Conservation (phyloP, 1,140 invertebrate species). For the Diploscapter pachys region DNA sequence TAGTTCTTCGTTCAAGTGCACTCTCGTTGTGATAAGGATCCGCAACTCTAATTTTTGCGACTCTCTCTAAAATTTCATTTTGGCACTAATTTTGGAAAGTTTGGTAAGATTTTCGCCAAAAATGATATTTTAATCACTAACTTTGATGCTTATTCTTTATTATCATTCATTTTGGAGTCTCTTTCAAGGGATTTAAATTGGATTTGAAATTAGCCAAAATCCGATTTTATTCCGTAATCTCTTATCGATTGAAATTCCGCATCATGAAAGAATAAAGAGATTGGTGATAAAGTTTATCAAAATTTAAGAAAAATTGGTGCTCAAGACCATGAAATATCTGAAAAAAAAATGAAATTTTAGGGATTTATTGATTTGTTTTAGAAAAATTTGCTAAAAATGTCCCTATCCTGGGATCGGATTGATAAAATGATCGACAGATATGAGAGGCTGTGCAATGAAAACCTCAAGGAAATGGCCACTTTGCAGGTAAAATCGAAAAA, state of each 20-base stretch:
- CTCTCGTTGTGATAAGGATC: too few relatives aligned
- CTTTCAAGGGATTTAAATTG: slow-evolving; percentile 3
- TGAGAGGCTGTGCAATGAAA: not conserved
- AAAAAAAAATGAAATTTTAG: not conserved
- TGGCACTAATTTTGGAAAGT: too few relatives aligned
- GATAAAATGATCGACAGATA: slow-evolving; percentile 10
- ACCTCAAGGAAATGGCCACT: slow-evolving; percentile 4
- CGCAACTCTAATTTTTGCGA: too few relatives aligned
- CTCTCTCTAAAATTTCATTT: too few relatives aligned
- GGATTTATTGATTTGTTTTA: not conserved
- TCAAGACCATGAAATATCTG: not conserved
- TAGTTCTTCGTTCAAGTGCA: too few relatives aligned
- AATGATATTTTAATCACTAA: too few relatives aligned
- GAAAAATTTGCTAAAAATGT: not conserved
- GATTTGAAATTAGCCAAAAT: not conserved
- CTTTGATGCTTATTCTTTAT: not conserved
- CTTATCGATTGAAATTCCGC: not conserved
- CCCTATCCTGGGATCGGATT: slow-evolving; percentile 8
- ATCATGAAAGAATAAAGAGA: not conserved
- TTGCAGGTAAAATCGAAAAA: slow-evolving; percentile 9
- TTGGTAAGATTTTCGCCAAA: too few relatives aligned
- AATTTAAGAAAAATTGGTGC: not conserved
- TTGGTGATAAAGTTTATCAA: not conserved
- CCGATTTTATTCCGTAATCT: not conserved
- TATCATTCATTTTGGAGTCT: not conserved